Evolutionary conservation across 2,888 invertebrate genomes (phyloP).

Genomic region (Amphipyra tragopoginis): DNA sequence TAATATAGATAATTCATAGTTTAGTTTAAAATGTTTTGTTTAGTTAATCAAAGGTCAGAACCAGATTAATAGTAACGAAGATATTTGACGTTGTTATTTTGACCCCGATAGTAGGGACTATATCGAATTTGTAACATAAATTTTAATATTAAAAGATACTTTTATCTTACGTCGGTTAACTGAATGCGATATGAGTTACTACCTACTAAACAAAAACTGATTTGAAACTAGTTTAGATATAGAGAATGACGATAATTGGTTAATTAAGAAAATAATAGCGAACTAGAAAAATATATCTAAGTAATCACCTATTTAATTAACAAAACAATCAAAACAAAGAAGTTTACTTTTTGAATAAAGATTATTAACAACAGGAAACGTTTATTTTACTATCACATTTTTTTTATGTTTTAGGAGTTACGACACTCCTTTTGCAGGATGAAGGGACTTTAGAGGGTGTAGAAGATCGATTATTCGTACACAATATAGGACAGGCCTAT

Average conservation of each 20-base stretch:
- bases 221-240: not conserved
- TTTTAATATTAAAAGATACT: constrained; percentile 43
- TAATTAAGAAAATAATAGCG: not conserved
- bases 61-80: constrained; percentile 46
- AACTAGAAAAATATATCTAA: too few species aligned
- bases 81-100: constrained; percentile 60
- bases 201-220: constrained; percentile 14
- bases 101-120: constrained; percentile 52
- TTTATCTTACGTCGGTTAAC: constrained; percentile 18
- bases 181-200: constrained; percentile 21
- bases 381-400: too few species aligned
- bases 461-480: too few species aligned
- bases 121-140: constrained; percentile 6
- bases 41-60: constrained; percentile 57
- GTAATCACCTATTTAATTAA: too few species aligned
- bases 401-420: too few species aligned
- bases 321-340: too few species aligned
- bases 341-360: too few species aligned
- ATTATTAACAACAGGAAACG: too few species aligned
- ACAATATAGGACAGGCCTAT: not conserved
- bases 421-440: too few species aligned
- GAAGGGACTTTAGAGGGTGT: too few species aligned
- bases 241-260: not conserved
- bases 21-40: constrained; percentile 33
- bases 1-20: constrained; percentile 25